Base-by-base conservation (phyloP, 1,140 invertebrate genomes). In the Metopolophium dirhodum region DNA sequence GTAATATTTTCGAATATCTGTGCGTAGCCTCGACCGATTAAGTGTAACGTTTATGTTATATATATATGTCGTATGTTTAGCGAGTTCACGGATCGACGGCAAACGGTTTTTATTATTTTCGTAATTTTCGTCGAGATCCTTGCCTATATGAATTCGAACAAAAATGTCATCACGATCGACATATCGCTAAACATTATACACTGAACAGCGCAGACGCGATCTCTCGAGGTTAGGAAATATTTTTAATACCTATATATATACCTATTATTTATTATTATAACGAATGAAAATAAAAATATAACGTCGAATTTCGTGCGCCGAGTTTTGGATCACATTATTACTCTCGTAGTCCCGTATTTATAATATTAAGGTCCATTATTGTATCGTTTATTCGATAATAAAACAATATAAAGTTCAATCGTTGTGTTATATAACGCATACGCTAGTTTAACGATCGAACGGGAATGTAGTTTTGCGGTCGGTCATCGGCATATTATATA, bases 401-500 rank as follows among this genome's bases (percentile, higher is more conserved):
- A 68, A 68, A 68, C n/a, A 68, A 68, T 68, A n/a, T n/a, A n/a
- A 30, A 68, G 61, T 68, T 68, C 61, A 68, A n/a, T 68, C 30
- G 61, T 68, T 68, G 30, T 68, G 61, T 68, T 68, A 18, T 68
- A 68, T 68, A 68, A 68, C 14, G 61, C 18, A 61, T 8, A 30
- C 61, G 11, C 4, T 68, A 68, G 61, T 68, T 68, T 68, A 68
- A 68, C 61, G 61, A 68, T 68, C 61, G 61, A 68, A n/a, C 61
- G 61, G 61, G 61, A 68, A 68, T 68, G 61, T 68, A 68, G 61
- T 68, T 68, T 68, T 68, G 61, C 61, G 61, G 61, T 68, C 61
- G 61, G 61, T 68, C 61, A n/a, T 68, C 61, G 30, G 61, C 30
- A 6, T 68, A 68, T 68, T 68, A 68, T 68, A 54, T 68, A 68